Evolutionary conservation across 2,113 vertebrate species (phyloP).

Genomic region (Clarias gariepinus): DNA sequence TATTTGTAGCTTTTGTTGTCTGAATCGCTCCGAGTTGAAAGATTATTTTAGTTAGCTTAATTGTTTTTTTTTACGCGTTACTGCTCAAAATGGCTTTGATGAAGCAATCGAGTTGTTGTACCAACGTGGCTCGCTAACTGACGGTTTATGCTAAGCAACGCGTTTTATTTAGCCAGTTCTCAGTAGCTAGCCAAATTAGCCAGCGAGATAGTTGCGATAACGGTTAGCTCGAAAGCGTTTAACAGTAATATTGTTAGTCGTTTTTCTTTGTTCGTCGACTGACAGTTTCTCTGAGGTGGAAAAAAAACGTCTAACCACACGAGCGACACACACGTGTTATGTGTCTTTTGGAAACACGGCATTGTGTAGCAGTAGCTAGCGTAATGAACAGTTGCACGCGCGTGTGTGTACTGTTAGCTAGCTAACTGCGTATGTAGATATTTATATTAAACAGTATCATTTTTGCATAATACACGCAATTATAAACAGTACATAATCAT

Average conservation of each 20-base stretch:
- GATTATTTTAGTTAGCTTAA: no score
- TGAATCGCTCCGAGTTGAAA: no score
- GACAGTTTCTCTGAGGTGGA: neutral
- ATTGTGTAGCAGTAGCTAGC: constrained; percentile 4
- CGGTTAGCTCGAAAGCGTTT: neutral
- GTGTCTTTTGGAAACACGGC: neutral
- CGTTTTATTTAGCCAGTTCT: neutral
- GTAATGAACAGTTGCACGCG: neutral
- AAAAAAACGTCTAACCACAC: neutral
- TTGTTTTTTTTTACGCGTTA: neutral
- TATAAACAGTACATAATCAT: neutral
- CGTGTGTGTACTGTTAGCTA: neutral
- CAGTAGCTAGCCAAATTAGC: neutral
- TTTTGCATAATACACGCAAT: neutral
- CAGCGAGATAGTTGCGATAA: neutral
- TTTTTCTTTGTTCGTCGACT: neutral
- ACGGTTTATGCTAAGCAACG: neutral
- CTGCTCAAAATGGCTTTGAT: neutral
- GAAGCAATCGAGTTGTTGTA: neutral
- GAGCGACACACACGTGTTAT: neutral
- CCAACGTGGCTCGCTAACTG: constrained; percentile 25
- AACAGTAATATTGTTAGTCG: neutral
- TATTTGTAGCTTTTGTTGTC: neutral
- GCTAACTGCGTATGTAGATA: neutral
- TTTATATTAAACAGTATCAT: neutral